Percentiles rank a stretch among this genome's conserved stretches.
Conservation (phyloP, 2,797 vertebrate genomes). For the Pachyuromys duprasi region DNA sequence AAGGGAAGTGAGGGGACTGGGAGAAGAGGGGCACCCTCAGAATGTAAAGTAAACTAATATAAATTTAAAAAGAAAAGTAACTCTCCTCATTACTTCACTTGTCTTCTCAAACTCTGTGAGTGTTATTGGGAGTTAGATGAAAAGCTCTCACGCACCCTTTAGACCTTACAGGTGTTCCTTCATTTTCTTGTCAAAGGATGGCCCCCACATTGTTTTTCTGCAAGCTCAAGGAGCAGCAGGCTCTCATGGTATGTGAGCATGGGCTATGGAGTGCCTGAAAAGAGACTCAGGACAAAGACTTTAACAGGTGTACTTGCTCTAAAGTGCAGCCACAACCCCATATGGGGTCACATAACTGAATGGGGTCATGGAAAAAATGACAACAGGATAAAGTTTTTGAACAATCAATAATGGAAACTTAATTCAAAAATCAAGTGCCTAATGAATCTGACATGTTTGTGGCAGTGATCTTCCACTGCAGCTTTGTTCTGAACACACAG, state of each 20-base stretch:
- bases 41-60: no score
- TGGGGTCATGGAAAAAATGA: not conserved
- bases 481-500: not conserved
- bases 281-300: not conserved
- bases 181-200: not conserved
- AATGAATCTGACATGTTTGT: not conserved
- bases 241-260: not conserved
- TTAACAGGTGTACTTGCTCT: not conserved
- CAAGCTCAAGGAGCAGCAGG: not conserved
- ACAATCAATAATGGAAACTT: not conserved
- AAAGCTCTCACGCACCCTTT: not conserved
- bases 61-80: not conserved
- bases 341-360: not conserved
- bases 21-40: no score
- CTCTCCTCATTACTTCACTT: constrained; percentile 42
- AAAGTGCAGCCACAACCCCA: not conserved
- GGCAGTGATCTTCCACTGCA: not conserved
- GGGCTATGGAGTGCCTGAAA: not conserved
- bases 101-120: constrained; percentile 28
- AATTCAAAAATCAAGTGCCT: not conserved
- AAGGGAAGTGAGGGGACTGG: no score
- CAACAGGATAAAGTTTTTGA: not conserved
- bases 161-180: not conserved
- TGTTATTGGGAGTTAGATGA: constrained; percentile 55
- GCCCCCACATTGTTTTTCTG: not conserved